These are phyloP conservation scores for Plebejus melissa DNA, from an alignment of 2,888 invertebrate species.

Conservation along the genomic window DNA sequence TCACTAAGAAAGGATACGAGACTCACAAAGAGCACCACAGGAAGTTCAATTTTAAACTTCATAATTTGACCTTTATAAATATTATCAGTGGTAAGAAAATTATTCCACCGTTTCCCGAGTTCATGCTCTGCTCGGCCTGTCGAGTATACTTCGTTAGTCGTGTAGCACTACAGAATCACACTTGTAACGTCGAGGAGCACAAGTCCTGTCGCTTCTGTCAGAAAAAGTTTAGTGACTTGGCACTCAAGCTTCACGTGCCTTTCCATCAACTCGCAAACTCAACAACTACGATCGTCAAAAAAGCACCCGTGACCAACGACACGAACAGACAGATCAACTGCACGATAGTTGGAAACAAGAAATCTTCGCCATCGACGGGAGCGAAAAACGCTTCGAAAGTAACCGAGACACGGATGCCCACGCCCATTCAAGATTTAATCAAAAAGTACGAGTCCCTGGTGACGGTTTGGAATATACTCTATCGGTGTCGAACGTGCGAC, in stretches of 20 bases:
- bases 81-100: constrained; percentile 37
- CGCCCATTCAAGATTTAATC: constrained; percentile 44
- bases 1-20: constrained; percentile 26
- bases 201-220: constrained; percentile 34
- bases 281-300: not conserved
- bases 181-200: constrained; percentile 30
- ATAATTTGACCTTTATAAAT: constrained; percentile 42
- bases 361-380: not conserved
- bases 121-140: constrained; percentile 44
- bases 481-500: constrained; percentile 47
- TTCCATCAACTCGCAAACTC: constrained; percentile 42
- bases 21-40: constrained; percentile 38
- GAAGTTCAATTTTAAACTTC: constrained; percentile 35
- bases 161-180: constrained; percentile 30
- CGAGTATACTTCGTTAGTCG: constrained; percentile 40
- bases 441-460: constrained; percentile 49
- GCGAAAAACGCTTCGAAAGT: not conserved
- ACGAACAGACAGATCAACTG: not conserved
- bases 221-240: constrained; percentile 38
- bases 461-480: constrained; percentile 54
- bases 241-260: constrained; percentile 44
- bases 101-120: constrained; percentile 40
- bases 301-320: not conserved
- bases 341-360: not conserved
- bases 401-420: not conserved